Conservation (phyloP, 2,888 invertebrate species). For the Metellina segmentata region DNA sequence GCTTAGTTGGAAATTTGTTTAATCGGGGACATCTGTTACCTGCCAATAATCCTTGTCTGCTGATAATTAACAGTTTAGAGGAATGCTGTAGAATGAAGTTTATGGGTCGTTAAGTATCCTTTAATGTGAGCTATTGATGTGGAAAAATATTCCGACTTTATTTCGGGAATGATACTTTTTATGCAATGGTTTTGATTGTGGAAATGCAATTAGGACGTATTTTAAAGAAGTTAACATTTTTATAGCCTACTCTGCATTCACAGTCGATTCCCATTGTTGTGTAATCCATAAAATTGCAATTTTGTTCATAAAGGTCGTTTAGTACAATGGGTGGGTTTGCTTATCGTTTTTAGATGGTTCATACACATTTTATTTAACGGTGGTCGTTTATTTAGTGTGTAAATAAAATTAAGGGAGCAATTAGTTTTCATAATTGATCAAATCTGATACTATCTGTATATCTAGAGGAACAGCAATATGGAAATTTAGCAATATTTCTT, state of each 20-base stretch:
- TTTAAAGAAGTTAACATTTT: not conserved
- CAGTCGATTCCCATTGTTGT: not conserved
- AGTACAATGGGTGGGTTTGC: too few species aligned
- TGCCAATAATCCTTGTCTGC: slow-evolving; percentile 34
- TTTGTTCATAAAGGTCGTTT: not conserved
- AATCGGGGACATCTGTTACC: slow-evolving; percentile 26
- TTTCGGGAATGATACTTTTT: not conserved
- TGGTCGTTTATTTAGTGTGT: too few species aligned
- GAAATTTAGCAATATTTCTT: too few species aligned
- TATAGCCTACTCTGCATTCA: not conserved
- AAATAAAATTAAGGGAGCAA: too few species aligned
- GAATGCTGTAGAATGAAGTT: slow-evolving; percentile 8
- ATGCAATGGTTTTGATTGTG: not conserved
- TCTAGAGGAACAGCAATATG: too few species aligned
- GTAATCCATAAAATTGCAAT: not conserved
- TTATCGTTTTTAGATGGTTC: too few species aligned
- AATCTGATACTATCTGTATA: too few species aligned
- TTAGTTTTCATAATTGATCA: too few species aligned
- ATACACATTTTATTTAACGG: too few species aligned
- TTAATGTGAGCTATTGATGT: not conserved
- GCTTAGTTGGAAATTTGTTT: not conserved
- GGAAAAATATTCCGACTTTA: not conserved
- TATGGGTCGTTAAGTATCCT: slow-evolving; percentile 14
- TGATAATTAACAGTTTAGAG: slow-evolving; percentile 32
- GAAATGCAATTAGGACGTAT: not conserved